A percentile compares a stretch with the other conserved stretches of the same genome.
These are phyloP conservation scores for Eulemur albifrons DNA, from an alignment of 2,797 vertebrate genomes.

Conservation along the genomic window DNA sequence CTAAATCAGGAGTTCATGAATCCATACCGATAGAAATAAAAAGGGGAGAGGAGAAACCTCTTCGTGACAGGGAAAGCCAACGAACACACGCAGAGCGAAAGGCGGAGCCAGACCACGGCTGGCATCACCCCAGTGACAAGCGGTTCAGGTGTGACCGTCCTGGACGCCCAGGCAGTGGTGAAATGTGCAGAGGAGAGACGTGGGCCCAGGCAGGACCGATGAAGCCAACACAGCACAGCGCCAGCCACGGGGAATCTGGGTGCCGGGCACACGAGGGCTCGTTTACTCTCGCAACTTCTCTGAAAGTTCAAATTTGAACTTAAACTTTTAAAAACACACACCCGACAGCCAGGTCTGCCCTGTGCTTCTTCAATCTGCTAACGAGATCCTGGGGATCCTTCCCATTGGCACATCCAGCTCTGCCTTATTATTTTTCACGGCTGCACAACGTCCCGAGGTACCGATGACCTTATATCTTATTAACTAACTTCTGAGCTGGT, in stretches of 20 bases:
- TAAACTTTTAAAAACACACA: neutral
- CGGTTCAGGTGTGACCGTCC: neutral
- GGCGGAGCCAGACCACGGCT: neutral
- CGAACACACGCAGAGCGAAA: rapidly evolving
- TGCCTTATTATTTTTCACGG: too few species aligned
- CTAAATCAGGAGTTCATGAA: neutral
- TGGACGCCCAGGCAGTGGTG: rapidly evolving
- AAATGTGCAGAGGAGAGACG: rapidly evolving
- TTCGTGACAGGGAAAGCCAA: too few species aligned
- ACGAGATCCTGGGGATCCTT: neutral
- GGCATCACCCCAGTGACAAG: rapidly evolving
- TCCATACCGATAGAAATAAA: neutral
- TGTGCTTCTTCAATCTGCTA: rapidly evolving
- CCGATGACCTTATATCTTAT: rapidly evolving
- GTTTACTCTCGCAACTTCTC: neutral
- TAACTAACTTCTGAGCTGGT: rapidly evolving
- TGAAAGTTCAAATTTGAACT: neutral
- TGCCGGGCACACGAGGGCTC: rapidly evolving
- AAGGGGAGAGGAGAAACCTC: neutral
- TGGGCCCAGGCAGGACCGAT: too few species aligned
- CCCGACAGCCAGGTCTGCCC: neutral
- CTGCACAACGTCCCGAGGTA: rapidly evolving
- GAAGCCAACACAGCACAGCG: rapidly evolving
- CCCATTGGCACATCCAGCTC: too few species aligned
- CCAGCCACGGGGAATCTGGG: rapidly evolving